Evolutionary conservation across 1,140 invertebrate genomes (phyloP).

Genomic region (Megathymus violae): DNA sequence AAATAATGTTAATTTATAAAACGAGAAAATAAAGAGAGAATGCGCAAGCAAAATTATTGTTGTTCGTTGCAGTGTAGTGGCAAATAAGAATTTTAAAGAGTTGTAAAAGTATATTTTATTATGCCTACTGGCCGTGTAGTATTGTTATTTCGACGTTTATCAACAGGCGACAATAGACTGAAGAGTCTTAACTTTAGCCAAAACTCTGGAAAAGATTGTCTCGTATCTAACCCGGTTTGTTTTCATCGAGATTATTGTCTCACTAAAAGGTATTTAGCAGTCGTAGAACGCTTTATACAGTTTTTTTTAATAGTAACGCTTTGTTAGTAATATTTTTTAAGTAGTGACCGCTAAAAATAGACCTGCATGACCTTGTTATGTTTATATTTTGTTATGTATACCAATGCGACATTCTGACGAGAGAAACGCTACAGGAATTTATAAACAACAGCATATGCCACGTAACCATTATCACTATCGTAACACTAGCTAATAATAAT

Average conservation of each 20-base stretch:
- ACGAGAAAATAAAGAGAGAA: constrained; percentile 23
- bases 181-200: constrained; percentile 72
- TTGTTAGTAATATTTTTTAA: constrained; percentile 4
- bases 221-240: constrained; percentile 57
- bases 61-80: constrained; percentile 19
- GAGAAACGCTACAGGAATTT: constrained; percentile 26
- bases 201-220: constrained; percentile 60
- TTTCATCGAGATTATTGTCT: constrained; percentile 63
- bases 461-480: constrained; percentile 3
- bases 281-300: neutral
- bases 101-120: constrained; percentile 49
- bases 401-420: constrained; percentile 5
- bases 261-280: constrained; percentile 63
- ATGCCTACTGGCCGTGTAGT: constrained; percentile 77
- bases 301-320: neutral
- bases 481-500: no score
- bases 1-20: constrained; percentile 2
- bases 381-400: constrained; percentile 5
- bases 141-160: constrained; percentile 71
- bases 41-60: constrained; percentile 22
- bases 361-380: constrained; percentile 30
- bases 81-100: constrained; percentile 16
- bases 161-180: constrained; percentile 72
- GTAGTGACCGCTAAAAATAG: constrained; percentile 7
- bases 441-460: constrained; percentile 33